These are phyloP conservation scores for Brevimyrus niger DNA, from an alignment of 2,113 vertebrate genomes.

Conservation along the genomic window DNA sequence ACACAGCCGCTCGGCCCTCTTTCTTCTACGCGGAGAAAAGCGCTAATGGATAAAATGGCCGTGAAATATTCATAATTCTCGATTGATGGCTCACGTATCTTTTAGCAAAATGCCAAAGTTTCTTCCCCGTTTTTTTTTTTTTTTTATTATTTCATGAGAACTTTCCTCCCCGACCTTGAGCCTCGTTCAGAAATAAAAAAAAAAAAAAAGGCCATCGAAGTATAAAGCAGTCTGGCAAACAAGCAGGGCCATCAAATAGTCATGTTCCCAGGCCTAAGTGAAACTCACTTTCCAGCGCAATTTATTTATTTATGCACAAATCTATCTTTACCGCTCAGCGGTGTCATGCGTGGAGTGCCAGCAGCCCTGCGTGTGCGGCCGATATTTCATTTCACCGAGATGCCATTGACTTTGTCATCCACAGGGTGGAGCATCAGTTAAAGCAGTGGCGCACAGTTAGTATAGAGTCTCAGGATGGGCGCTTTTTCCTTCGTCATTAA, in stretches of 20 bases:
- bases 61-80: slow-evolving; percentile 66
- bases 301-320: slow-evolving; percentile 53
- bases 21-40: slow-evolving; percentile 43
- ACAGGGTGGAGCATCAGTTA: not conserved
- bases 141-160: slow-evolving; percentile 31
- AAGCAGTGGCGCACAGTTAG: not conserved
- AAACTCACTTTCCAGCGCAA: slow-evolving; percentile 51
- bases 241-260: slow-evolving; percentile 55
- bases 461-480: not conserved
- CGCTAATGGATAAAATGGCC: slow-evolving; percentile 59
- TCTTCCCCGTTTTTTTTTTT: slow-evolving; percentile 23
- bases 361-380: not conserved
- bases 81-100: slow-evolving; percentile 63
- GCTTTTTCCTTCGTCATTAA: not conserved
- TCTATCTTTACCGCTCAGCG: slow-evolving; percentile 28
- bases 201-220: slow-evolving; percentile 40
- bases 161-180: slow-evolving; percentile 44
- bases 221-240: slow-evolving; percentile 46
- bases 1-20: slow-evolving; percentile 22
- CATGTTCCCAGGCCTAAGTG: slow-evolving; percentile 53
- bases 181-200: slow-evolving; percentile 27
- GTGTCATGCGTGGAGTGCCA: slow-evolving; percentile 20
- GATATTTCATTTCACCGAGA: not conserved
- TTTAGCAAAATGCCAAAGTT: slow-evolving; percentile 46
- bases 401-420: not conserved